Evolutionary conservation across 2,888 invertebrate species (phyloP).

Genomic region (Drosophila mimica): DNA sequence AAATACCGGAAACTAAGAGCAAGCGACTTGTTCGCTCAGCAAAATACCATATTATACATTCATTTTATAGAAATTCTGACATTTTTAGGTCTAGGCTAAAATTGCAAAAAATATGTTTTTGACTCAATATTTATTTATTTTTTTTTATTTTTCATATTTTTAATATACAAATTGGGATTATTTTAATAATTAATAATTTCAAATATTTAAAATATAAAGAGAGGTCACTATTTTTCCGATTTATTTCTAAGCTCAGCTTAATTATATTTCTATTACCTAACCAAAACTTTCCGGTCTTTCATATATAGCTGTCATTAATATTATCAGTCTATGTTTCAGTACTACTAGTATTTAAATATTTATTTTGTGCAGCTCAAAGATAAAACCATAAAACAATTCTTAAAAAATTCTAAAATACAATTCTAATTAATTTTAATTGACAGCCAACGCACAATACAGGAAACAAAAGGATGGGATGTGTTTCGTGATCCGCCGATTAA

Average conservation of each 20-base stretch:
- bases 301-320: background rate
- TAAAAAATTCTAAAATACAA: background rate
- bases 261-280: background rate
- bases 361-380: too few relatives aligned
- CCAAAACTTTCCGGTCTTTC: background rate
- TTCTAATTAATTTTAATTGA: constrained; percentile 26
- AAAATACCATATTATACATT: background rate
- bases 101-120: background rate
- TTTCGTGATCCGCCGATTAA: constrained; percentile 96
- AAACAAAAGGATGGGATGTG: constrained; percentile 98
- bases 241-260: background rate
- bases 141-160: background rate
- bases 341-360: background rate
- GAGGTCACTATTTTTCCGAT: background rate
- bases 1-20: constrained; percentile 61
- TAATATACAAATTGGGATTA: background rate
- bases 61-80: background rate
- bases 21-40: background rate
- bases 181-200: background rate
- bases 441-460: constrained; percentile 93
- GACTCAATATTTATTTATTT: background rate
- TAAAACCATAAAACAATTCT: background rate
- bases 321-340: background rate
- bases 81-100: background rate
- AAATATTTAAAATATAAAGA: background rate